phyloP scores from a whole-genome alignment of 2,113 vertebrate genomes.

The Bambusicola thoracicus region DNA sequence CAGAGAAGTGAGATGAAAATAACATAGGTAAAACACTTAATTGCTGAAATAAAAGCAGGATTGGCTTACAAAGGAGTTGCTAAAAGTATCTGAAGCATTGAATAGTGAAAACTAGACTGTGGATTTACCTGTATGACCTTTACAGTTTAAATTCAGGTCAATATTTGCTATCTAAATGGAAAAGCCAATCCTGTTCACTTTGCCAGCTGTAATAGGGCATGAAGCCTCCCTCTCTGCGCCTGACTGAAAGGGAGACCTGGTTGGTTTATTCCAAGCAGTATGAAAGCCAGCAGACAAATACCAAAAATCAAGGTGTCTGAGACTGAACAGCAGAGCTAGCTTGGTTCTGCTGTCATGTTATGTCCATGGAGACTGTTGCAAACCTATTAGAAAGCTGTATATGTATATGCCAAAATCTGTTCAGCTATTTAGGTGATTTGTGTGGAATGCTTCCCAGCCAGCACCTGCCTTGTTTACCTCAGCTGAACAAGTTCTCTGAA shows the following conservation, averaged over 20 bases:
- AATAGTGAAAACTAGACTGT: not conserved
- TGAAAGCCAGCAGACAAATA: not conserved
- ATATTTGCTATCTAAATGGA: not conserved
- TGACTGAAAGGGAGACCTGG: not conserved
- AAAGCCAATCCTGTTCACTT: not conserved
- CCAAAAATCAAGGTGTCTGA: not conserved
- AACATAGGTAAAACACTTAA: not conserved
- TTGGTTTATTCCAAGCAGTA: not conserved
- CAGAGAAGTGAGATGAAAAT: not conserved
- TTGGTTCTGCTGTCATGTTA: not conserved
- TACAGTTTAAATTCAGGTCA: not conserved
- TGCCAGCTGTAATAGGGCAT: not conserved
- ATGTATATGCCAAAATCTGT: not conserved
- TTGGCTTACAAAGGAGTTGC: not conserved
- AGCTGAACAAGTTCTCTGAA: constrained; percentile 3
- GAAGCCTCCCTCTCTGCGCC: not conserved
- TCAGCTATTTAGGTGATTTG: not conserved
- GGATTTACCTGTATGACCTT: not conserved
- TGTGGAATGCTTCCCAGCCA: not conserved
- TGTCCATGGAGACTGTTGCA: not conserved
- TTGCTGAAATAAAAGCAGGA: not conserved
- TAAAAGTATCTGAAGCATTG: not conserved
- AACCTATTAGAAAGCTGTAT: not conserved
- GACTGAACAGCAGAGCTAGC: not conserved
- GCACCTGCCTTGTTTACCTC: constrained; percentile 1